Evolutionary conservation across 2,888 invertebrate species (phyloP).

Genomic region (Tetranychus piercei): DNA sequence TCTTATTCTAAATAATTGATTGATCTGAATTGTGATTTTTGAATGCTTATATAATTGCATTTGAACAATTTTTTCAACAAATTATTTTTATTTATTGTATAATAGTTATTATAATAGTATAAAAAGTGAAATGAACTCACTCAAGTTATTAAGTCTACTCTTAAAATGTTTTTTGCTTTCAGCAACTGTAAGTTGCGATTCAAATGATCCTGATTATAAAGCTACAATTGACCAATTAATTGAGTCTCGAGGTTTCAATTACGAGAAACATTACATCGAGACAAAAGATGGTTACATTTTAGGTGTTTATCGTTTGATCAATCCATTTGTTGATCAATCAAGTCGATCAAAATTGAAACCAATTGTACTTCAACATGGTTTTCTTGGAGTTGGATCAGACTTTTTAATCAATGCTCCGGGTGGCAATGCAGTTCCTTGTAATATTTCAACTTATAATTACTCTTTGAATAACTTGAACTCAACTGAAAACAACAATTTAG

Average conservation of each 20-base stretch:
- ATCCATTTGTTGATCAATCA: not conserved
- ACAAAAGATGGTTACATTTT: not conserved
- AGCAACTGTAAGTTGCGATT: no score
- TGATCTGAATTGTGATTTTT: no score
- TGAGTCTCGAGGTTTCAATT: not conserved
- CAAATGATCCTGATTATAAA: no score
- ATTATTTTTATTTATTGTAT: no score
- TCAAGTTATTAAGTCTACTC: no score
- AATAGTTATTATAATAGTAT: no score
- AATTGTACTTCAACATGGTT: not conserved
- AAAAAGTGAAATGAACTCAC: no score
- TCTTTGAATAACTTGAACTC: not conserved
- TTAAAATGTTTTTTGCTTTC: no score
- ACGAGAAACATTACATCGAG: not conserved
- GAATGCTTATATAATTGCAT: no score
- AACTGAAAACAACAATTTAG: conserved; percentile 18
- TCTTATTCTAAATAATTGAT: no score
- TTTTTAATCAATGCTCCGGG: not conserved
- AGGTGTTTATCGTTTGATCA: not conserved
- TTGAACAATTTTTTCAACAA: no score
- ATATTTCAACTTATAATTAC: not conserved
- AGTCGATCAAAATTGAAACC: not conserved
- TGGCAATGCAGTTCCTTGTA: not conserved
- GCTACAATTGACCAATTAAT: not conserved
- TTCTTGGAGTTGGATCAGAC: not conserved